Base-by-base conservation (phyloP, 2,888 invertebrate species). In the Mechanitis messenoides region DNA sequence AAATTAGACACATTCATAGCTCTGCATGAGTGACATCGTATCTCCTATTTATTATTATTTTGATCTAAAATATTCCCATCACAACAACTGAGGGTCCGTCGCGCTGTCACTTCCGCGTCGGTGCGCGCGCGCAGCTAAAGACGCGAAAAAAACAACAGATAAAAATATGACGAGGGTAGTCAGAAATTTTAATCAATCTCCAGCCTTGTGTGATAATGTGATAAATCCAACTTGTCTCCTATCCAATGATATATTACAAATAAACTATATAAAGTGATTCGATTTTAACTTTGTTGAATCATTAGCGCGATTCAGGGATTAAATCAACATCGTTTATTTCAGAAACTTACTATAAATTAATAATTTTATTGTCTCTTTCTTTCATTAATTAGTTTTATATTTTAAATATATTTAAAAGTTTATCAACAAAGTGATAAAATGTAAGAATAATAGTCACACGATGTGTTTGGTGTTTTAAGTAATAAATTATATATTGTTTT, bases 91-190 rank as follows among this genome's bases (percentile, higher is more conserved):
- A 67, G 68, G 66, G 66, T 64, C 68, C 66, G 66, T 61, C 68
- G 63, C 68, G 68, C 69, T 60, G 69, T 69, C 71, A 69, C 66
- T 73, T 74, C 74, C 70, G 74, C 73, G 68, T 60, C 66, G 73
- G 58, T 71, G 79, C 78, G 76, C 77, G 62, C 62, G 71, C 73
- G 77, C 80, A 75, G 61, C 66, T 64, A 60, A 63, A 64, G 61
- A 59, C 55, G 58, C 60, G 59, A 66, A 68, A 65, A 64, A 65
- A 65, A 65, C 62, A 61, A 53, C 58, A 60, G 68, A 67, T 68
- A 66, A 68, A 69, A 58, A 63, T 57, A 65, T 72, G 73, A 73
- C 72, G 70, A 73, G 72, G 73, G 73, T 73, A 72, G 69, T 65
- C 71, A 67, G 68, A 64, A 65, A 58, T 69, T 71, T 71, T 71